Evolutionary conservation across 2,797 vertebrate genomes (phyloP).

Genomic region (Atherinosoma microstoma): DNA sequence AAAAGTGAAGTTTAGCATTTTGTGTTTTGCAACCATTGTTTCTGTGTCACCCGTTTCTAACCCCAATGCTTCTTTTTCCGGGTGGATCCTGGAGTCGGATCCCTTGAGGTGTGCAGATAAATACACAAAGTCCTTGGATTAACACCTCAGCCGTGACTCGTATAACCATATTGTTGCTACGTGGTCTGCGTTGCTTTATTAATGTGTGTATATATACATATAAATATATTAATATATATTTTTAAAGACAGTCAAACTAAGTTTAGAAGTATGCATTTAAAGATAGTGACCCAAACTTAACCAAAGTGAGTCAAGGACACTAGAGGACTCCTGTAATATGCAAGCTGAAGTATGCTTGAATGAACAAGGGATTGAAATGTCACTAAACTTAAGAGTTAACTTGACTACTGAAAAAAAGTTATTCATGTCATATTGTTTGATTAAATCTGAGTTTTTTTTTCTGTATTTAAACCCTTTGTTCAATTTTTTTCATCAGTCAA

Average conservation of each 20-base stretch:
- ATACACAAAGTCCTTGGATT: slow-evolving; percentile 14
- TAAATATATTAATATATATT: slow-evolving; percentile 38
- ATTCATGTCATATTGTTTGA: slow-evolving; percentile 1
- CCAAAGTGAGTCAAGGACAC: slow-evolving; percentile 29
- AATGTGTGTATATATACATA: slow-evolving; percentile 29
- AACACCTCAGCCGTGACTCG: slow-evolving; percentile 33
- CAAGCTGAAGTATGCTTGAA: slow-evolving; percentile 29
- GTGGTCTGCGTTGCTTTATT: slow-evolving; percentile 42
- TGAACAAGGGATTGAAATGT: slow-evolving; percentile 15
- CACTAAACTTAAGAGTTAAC: not conserved
- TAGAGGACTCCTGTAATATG: not conserved
- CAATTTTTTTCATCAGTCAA: not conserved
- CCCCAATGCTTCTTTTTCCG: slow-evolving; percentile 12
- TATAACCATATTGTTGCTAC: slow-evolving; percentile 33
- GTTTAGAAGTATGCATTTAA: slow-evolving; percentile 42
- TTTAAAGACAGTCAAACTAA: slow-evolving; percentile 46
- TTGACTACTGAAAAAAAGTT: not conserved
- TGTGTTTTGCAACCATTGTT: slow-evolving; percentile 7
- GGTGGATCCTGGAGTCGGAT: slow-evolving; percentile 22
- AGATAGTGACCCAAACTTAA: slow-evolving; percentile 16
- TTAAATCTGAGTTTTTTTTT: slow-evolving; percentile 8
- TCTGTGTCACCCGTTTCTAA: slow-evolving; percentile 32
- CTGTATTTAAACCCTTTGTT: not conserved
- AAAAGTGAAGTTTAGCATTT: not conserved
- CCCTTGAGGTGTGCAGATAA: slow-evolving; percentile 18